Evolutionary conservation across 2,113 vertebrate genomes (phyloP), one percentile per base, ranked within the genome.

Genomic region (Heliornis fulica): DNA sequence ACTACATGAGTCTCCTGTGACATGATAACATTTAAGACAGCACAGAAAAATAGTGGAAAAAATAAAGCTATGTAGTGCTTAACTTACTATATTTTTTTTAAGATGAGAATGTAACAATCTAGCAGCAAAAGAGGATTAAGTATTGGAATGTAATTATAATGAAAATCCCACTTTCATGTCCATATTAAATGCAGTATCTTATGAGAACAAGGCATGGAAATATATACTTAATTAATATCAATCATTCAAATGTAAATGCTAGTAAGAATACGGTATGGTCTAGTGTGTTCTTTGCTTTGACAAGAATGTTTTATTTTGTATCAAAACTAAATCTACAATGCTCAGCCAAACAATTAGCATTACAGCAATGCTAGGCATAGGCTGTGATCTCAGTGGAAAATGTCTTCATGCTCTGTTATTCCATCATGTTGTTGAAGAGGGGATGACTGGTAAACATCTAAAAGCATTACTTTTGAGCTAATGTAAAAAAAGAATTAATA

Each of bases 11-110:
- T 74, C 87, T 93, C 91, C 66, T 83, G 72, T 87, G 93, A 97
- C 89, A 82, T 34, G 53, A 66, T 72, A 95, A 89, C 88, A 89
- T 93, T 95, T 93, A 90, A 97, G 91, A 94, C 41, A 45, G 68
- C 20, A 59, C 51, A 88, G 80, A 93, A 97, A 95, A 87, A 94
- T 7, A 65, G n/a, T 45, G 13, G 48, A 87, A 94, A 90, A 75
- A 96, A 95, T 51, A 93, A 93, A 64, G 45, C 76, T 51, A 48
- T 12, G 50, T 29, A 69, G 56, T 76, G 29, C n/a, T 51, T 77
- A 13, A 43, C 38, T 66, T 77, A 41, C 40, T 85, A 70, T 22
- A 22, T 21, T 46, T 21, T 75, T 78, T 34, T 90, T 38, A 85
- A 94, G 53, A 28, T 78, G 36, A 86, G 22, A 46, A 69, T 61